Conservation (phyloP, 2,113 vertebrate genomes). For the Solenodon paradoxus region DNA sequence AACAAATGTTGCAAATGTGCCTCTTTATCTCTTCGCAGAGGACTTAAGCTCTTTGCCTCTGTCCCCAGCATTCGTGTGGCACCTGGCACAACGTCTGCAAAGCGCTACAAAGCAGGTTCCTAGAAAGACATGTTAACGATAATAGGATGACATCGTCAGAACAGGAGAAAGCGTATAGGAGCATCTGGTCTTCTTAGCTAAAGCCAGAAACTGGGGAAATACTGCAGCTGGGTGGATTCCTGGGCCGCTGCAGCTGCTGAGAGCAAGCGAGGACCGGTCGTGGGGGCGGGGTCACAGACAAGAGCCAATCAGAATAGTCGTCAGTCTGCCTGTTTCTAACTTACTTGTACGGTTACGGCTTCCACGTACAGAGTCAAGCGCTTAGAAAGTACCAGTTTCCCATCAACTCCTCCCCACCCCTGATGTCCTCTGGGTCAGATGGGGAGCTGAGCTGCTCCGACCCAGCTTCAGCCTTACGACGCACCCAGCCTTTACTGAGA, state of each 20-base stretch:
- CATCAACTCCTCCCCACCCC: background rate
- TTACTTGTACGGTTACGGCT: background rate
- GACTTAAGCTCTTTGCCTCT: background rate
- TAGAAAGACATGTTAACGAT: background rate
- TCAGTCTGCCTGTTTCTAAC: background rate
- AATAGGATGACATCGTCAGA: background rate
- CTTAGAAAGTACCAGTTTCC: background rate
- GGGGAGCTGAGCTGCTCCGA: background rate
- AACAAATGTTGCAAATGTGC: too few species aligned
- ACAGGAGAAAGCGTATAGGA: background rate
- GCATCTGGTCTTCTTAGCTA: background rate
- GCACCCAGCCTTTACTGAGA: background rate
- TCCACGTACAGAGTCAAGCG: background rate
- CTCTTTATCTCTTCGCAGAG: too few species aligned
- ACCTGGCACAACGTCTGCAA: background rate
- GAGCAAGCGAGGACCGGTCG: background rate
- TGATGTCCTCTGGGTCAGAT: background rate
- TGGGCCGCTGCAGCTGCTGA: background rate
- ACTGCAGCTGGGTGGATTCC: conserved; percentile 11
- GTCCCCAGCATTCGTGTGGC: background rate
- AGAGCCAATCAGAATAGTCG: background rate
- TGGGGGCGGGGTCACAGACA: background rate
- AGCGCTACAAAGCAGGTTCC: background rate
- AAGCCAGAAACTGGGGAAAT: background rate
- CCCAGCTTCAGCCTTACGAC: background rate